Evolutionary conservation across 1,140 invertebrate species (phyloP).

Genomic region (Cyrtorhinus lividipennis): DNA sequence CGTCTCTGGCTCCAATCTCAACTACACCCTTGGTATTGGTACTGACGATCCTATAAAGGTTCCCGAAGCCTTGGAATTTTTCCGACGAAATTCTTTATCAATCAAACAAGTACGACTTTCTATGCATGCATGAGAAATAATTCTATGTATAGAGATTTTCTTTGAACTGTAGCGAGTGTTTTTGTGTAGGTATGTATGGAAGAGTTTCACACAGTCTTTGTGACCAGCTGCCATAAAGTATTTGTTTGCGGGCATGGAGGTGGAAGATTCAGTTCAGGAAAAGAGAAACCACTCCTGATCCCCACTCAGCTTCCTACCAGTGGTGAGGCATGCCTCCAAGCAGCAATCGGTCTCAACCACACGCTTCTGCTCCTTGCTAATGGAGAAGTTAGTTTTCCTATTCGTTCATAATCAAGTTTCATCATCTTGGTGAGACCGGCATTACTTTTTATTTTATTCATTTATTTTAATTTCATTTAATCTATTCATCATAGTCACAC

Average conservation of each 20-base stretch:
- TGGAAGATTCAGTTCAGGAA: conserved; percentile 46
- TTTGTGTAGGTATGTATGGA: conserved; percentile 39
- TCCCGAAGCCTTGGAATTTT: conserved; percentile 42
- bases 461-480: no score
- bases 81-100: conserved; percentile 31
- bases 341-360: conserved; percentile 42
- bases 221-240: conserved; percentile 38
- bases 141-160: conserved; percentile 17
- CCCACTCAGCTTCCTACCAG: conserved; percentile 38
- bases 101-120: conserved; percentile 29
- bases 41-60: conserved; percentile 30
- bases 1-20: conserved; percentile 58
- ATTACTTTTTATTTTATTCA: conserved; percentile 18
- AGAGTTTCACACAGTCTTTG: conserved; percentile 57
- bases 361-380: conserved; percentile 45
- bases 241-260: conserved; percentile 62
- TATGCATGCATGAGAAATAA: no score
- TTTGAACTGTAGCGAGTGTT: conserved; percentile 4
- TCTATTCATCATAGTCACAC: no score
- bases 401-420: neutral
- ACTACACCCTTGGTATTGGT: conserved; percentile 49
- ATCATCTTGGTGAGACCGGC: no score
- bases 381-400: conserved; percentile 32
- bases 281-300: conserved; percentile 38
- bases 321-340: conserved; percentile 24